phyloP scores from a whole-genome alignment of 2,113 vertebrate species.

The Lagopus leucura region DNA sequence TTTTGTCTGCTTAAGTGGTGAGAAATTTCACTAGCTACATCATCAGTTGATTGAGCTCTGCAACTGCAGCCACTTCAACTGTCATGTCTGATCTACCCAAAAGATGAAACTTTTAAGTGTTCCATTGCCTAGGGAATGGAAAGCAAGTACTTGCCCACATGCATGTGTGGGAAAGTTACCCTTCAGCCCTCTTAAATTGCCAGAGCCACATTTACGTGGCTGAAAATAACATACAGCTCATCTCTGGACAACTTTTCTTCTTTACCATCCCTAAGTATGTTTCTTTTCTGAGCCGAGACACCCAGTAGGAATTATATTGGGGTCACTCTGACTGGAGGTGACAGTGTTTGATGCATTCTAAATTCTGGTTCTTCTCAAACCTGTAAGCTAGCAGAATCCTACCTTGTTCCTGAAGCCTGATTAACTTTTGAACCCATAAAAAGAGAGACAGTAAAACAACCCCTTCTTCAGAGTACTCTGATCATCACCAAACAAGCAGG shows the following conservation, averaged over 20 bases:
- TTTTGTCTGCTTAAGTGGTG: not conserved
- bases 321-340: not conserved
- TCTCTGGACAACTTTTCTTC: not conserved
- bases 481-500: not conserved
- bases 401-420: not conserved
- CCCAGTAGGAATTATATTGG: not conserved
- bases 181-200: not conserved
- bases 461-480: not conserved
- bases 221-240: not conserved
- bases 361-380: not conserved
- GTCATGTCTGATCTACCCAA: not conserved
- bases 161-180: accelerated
- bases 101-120: not conserved
- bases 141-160: not conserved
- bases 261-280: not conserved
- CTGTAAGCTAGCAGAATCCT: not conserved
- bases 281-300: not conserved
- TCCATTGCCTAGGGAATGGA: not conserved
- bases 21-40: not conserved
- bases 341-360: not conserved
- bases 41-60: not conserved
- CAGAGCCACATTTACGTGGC: not conserved
- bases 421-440: not conserved
- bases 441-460: not conserved
- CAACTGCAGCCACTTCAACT: not conserved